A percentile compares a stretch with the other conserved stretches of the same genome.
Evolutionary conservation across 2,113 vertebrate genomes (phyloP).

Genomic region (Eubucco bourcierii): DNA sequence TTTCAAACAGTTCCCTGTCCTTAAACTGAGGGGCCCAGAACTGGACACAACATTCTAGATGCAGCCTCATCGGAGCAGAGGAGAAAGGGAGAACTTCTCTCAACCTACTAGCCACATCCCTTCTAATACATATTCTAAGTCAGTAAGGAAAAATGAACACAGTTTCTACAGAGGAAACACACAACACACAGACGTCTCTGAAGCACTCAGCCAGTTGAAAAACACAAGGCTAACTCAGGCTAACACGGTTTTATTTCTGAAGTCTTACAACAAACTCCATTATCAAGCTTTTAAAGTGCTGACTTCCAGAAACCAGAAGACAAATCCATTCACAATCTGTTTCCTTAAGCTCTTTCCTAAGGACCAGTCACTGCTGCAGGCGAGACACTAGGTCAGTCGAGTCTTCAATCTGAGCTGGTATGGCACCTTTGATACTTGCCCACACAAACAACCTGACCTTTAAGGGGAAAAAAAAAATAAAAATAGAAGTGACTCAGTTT

Average conservation of each 20-base stretch:
- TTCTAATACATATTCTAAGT: too few relatives aligned
- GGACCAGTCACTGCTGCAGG: background rate
- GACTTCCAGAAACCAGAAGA: constrained; percentile 7
- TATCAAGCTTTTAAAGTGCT: background rate
- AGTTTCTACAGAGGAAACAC: background rate
- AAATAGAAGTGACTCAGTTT: constrained; percentile 44
- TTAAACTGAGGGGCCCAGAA: too few relatives aligned
- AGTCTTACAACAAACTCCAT: background rate
- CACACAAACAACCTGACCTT: constrained; percentile 64
- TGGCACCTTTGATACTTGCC: constrained; percentile 53
- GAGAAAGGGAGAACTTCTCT: too few relatives aligned
- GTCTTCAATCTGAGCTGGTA: constrained; percentile 11
- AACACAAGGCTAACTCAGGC: background rate
- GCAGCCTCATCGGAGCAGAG: too few relatives aligned
- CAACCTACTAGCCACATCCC: too few relatives aligned
- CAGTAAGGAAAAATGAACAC: background rate
- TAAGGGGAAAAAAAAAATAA: background rate
- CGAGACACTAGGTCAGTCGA: background rate
- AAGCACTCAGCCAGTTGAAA: background rate
- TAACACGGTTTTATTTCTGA: background rate
- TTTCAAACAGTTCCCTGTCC: too few relatives aligned
- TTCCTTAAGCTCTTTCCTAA: background rate
- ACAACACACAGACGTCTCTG: background rate
- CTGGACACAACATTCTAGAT: too few relatives aligned
- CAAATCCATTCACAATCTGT: background rate